A percentile compares a stretch with the other conserved stretches of the same genome.
These are phyloP conservation scores for Ictalurus punctatus DNA, from an alignment of 2,113 vertebrate species.

Conservation along the genomic window DNA sequence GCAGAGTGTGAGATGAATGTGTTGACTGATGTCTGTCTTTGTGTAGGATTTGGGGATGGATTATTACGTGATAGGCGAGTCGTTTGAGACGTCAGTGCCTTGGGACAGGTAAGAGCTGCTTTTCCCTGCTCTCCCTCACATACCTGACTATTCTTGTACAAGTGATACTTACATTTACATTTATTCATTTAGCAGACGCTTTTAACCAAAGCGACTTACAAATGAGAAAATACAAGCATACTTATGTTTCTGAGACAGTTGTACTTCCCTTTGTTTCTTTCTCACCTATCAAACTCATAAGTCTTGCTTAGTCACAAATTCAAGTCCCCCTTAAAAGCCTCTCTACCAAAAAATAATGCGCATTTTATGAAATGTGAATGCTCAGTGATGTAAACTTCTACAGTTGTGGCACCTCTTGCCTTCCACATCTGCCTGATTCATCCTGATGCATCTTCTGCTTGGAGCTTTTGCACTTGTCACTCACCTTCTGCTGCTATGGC, in stretches of 20 bases:
- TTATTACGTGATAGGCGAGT: conserved; percentile 93
- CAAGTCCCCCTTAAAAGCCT: not conserved
- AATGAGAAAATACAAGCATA: too few relatives aligned
- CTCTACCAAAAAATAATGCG: not conserved
- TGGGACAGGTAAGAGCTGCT: conserved; percentile 91
- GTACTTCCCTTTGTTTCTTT: not conserved
- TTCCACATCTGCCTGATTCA: not conserved
- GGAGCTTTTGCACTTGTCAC: not conserved
- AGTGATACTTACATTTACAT: not conserved
- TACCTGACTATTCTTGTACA: not conserved
- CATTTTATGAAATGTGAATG: not conserved
- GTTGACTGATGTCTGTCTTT: conserved; percentile 14
- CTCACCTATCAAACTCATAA: not conserved
- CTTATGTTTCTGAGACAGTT: not conserved
- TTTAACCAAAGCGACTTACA: too few relatives aligned
- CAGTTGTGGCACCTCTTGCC: not conserved
- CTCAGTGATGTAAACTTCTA: not conserved
- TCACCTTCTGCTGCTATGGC: not conserved
- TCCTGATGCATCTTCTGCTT: not conserved
- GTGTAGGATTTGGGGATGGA: conserved; percentile 93
- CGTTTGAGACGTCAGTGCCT: conserved; percentile 97
- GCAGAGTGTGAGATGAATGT: not conserved
- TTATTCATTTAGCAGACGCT: too few relatives aligned
- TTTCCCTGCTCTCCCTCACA: not conserved
- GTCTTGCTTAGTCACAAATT: not conserved